Percentiles rank a stretch among this genome's conserved stretches.
Evolutionary conservation across 2,797 vertebrate genomes (phyloP).

Genomic region (Falco cherrug): DNA sequence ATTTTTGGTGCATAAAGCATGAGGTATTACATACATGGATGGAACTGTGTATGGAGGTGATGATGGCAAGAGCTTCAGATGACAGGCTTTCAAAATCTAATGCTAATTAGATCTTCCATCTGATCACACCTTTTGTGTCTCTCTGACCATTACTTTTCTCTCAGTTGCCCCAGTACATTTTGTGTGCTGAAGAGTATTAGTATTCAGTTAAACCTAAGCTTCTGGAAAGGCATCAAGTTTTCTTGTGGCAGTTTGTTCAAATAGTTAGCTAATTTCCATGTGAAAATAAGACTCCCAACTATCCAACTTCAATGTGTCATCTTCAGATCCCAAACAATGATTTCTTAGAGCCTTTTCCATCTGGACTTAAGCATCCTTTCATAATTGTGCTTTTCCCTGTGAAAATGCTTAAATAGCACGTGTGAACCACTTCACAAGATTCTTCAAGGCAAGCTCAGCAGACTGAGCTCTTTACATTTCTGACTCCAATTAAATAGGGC

Average conservation of each 20-base stretch:
- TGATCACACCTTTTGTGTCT: not conserved
- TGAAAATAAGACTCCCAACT: not conserved
- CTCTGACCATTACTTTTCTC: not conserved
- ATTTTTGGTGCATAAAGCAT: not conserved
- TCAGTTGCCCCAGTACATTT: not conserved
- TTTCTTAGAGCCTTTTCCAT: not conserved
- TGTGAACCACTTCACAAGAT: not conserved
- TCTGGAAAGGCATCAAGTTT: not conserved
- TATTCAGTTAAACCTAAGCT: not conserved
- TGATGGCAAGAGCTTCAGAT: not conserved
- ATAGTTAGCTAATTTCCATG: not conserved
- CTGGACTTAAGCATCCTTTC: not conserved
- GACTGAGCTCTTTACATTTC: not conserved
- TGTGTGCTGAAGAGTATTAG: not conserved
- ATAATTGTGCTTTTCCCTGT: not conserved
- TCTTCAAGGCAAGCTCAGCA: not conserved
- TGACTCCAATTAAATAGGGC: not conserved
- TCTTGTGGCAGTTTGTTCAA: not conserved
- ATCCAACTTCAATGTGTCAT: not conserved
- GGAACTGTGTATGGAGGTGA: not conserved
- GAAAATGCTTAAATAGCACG: not conserved
- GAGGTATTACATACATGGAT: not conserved
- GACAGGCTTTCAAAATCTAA: not conserved
- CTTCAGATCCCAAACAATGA: not conserved
- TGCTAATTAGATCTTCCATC: not conserved